Evolutionary conservation across 2,888 invertebrate genomes (phyloP), one percentile per base, ranked within the genome.

Genomic region (Cataglyphis altisquamis): DNA sequence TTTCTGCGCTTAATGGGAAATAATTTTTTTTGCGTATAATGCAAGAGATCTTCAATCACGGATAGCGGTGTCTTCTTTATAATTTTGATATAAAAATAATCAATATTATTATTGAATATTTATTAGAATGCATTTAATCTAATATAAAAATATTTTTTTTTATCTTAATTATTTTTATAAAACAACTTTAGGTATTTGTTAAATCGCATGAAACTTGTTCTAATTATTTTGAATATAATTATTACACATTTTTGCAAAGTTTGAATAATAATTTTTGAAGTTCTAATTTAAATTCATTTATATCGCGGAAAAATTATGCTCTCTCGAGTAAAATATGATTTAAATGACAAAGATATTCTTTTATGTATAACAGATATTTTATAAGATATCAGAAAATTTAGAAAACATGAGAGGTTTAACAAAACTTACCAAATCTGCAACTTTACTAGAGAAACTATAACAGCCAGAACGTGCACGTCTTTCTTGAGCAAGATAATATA

Each of bases 351-450:
- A 36, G 6, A 10, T 60, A 41, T 1, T 4, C 1, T 72, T 39
- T 36, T 12, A 55, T 25, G 10, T 25, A 12, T 39, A 29, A 21
- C 12, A 60, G 32, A 29, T 29, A 29, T 29, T 73, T 41, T 12
- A 41, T 60, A 25, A 75, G 6, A 25, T 5, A 2, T 62, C 5
- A 52, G 10, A 48, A 45, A 21, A 36, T 2, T n/a, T 0, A 0
- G 1, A 62, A 29, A 77, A 52, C 1, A 9, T 18, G 21, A 83
- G 36, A 39, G 1, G 1, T 78, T 55, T 18, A n/a, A 3, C 0
- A 36, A 63, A 84, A 84, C 83, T 84, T 2, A 84, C 83, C 83
- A 9, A 66, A 66, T 57, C 41, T 15, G 72, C 48, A 10, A 55
- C 62, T 41, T 41, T 21, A 57, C 39, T n/a, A 18, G 21, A 72